Evolutionary conservation across 2,797 vertebrate genomes (phyloP).

Genomic region (Acridotheres tristis): DNA sequence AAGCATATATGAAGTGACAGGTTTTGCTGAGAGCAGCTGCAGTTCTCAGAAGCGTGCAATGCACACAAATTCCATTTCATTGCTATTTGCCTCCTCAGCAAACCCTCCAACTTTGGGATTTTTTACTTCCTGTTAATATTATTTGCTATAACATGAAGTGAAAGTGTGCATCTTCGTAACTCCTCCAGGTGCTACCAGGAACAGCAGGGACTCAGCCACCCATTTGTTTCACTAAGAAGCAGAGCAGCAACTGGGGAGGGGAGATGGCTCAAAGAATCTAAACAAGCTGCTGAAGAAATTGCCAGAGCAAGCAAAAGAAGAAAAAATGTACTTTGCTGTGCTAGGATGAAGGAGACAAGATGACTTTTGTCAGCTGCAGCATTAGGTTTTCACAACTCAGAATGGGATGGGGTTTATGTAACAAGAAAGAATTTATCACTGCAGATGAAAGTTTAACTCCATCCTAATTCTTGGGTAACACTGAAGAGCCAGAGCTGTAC

Average conservation of each 20-base stretch:
- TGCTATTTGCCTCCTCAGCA: background rate
- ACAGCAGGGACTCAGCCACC: background rate
- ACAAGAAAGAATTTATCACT: background rate
- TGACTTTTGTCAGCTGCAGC: background rate
- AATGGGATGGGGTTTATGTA: background rate
- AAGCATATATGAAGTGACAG: background rate
- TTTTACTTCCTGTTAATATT: background rate
- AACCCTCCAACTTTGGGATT: background rate
- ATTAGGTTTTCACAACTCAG: background rate
- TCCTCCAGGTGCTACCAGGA: background rate
- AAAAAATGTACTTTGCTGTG: background rate
- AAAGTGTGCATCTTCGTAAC: background rate
- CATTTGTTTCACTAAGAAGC: background rate
- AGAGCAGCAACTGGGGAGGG: background rate
- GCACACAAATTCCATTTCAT: background rate
- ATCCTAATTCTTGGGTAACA: background rate
- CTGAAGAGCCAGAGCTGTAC: background rate
- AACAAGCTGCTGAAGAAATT: background rate
- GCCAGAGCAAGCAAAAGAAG: background rate
- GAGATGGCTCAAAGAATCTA: background rate
- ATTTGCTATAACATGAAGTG: background rate
- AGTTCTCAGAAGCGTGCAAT: background rate
- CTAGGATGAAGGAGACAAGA: conserved; percentile 6
- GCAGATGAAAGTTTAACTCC: background rate
- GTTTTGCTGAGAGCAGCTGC: background rate